Percentiles rank a stretch among this genome's conserved stretches.
These are phyloP conservation scores for Lordiphosa stackelbergi DNA, from an alignment of 1,140 invertebrate genomes.

Conservation along the genomic window DNA sequence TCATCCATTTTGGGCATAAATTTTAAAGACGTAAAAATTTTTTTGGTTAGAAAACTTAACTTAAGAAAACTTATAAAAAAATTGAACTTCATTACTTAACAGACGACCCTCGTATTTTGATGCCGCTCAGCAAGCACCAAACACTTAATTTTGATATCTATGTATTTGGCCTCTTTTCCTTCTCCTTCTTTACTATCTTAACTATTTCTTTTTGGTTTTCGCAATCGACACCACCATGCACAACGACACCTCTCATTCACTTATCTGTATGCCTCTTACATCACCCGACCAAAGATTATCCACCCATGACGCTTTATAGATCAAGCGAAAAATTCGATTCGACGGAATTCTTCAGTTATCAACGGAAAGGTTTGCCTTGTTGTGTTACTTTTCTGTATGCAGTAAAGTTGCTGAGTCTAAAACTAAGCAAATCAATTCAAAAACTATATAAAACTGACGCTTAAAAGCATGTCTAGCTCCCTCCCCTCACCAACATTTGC, in stretches of 20 bases:
- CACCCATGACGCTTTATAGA: constrained; percentile 80
- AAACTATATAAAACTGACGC: constrained; percentile 22
- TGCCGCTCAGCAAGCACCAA: constrained; percentile 15
- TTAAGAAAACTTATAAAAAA: too few species aligned
- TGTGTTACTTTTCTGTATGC: constrained; percentile 35
- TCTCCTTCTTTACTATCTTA: constrained; percentile 13
- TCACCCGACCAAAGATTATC: constrained; percentile 64
- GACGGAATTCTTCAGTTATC: constrained; percentile 78
- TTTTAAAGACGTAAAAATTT: too few species aligned
- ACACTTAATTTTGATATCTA: constrained; percentile 1
- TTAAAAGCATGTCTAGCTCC: constrained; percentile 14
- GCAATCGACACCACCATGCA: constrained; percentile 32
- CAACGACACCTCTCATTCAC: constrained; percentile 21
- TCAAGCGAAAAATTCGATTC: constrained; percentile 81
- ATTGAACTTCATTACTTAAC: neutral
- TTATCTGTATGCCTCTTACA: constrained; percentile 13
- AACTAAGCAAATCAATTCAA: constrained; percentile 19
- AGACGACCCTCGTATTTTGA: too few species aligned
- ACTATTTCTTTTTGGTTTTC: constrained; percentile 38
- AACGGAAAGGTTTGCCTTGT: constrained; percentile 74
- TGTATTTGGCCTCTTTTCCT: constrained; percentile 10
- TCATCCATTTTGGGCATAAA: too few species aligned
- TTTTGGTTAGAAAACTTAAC: too few species aligned
- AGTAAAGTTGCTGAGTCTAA: neutral
- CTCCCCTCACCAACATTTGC: constrained; percentile 24